Conservation (phyloP, 2,888 invertebrate genomes). For the Crepidodera aurea region DNA sequence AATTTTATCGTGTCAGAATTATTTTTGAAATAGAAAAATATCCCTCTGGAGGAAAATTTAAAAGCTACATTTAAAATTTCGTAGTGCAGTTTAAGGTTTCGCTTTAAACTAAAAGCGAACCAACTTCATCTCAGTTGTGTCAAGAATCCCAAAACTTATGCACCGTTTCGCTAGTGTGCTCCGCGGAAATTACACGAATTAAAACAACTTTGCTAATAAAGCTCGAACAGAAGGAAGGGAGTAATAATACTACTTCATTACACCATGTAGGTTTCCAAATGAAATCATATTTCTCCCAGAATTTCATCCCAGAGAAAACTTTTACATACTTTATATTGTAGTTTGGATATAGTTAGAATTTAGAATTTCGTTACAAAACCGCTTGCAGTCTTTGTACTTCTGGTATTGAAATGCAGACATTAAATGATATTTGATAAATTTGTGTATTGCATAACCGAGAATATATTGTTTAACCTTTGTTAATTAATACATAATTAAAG, state of each 20-base stretch:
- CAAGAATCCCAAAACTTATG: conserved; percentile 15
- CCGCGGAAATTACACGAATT: conserved; percentile 26
- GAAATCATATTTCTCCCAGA: conserved; percentile 22
- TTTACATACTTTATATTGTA: conserved; percentile 29
- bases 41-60: neutral
- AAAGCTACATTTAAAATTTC: conserved; percentile 1
- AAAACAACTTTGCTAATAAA: conserved; percentile 33
- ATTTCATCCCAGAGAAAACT: conserved; percentile 21
- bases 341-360: conserved; percentile 9
- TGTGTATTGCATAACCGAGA: no score
- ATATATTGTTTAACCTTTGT: no score
- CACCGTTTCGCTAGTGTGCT: conserved; percentile 12
- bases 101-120: neutral
- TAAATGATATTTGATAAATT: no score
- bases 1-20: no score
- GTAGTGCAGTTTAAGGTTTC: conserved; percentile 5
- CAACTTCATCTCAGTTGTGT: neutral
- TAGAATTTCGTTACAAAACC: neutral
- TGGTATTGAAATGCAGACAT: no score
- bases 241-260: conserved; percentile 33
- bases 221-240: conserved; percentile 25
- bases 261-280: conserved; percentile 29
- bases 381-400: no score
- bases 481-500: no score
- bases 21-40: no score